A percentile compares a stretch with the other conserved stretches of the same genome.
phyloP scores from a whole-genome alignment of 2,113 vertebrate species.

The Silurus glanis region DNA sequence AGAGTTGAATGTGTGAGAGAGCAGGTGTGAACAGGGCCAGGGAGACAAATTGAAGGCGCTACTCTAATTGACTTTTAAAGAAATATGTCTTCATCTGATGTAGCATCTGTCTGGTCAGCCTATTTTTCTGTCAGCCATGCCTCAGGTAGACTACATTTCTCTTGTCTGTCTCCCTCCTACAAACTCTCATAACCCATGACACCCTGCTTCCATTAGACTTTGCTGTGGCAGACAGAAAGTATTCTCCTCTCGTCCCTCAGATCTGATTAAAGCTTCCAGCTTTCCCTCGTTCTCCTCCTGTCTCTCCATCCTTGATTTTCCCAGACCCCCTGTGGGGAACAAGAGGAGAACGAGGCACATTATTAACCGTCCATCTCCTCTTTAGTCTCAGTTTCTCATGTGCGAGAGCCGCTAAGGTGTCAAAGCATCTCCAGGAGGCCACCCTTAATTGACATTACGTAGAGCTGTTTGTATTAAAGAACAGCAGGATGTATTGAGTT shows the following conservation, averaged over 20 bases:
- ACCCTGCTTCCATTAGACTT: constrained; percentile 32
- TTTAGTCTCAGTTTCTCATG: not conserved
- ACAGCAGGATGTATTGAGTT: constrained; percentile 12
- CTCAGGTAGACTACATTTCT: not conserved
- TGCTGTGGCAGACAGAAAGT: constrained; percentile 33
- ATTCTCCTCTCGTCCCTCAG: constrained; percentile 5
- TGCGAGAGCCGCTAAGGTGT: not conserved
- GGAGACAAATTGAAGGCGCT: not conserved
- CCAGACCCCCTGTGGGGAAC: not conserved
- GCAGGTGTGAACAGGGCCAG: not conserved
- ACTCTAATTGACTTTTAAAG: constrained; percentile 3
- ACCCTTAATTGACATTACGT: constrained; percentile 19
- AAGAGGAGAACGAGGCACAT: constrained; percentile 13
- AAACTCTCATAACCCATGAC: not conserved
- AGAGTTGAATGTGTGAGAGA: not conserved
- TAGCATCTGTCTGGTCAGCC: not conserved
- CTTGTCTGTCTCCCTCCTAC: constrained; percentile 2
- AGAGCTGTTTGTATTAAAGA: constrained; percentile 22
- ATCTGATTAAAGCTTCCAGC: constrained; percentile 38
- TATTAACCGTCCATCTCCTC: constrained; percentile 33
- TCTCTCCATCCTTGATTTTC: constrained; percentile 22
- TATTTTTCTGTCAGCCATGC: not conserved
- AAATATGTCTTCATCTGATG: not conserved
- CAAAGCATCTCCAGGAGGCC: not conserved
- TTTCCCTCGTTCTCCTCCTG: not conserved